Percentiles rank a stretch among this genome's conserved stretches.
Conservation (phyloP, 2,797 vertebrate species). For the Phylloscopus collybita region DNA sequence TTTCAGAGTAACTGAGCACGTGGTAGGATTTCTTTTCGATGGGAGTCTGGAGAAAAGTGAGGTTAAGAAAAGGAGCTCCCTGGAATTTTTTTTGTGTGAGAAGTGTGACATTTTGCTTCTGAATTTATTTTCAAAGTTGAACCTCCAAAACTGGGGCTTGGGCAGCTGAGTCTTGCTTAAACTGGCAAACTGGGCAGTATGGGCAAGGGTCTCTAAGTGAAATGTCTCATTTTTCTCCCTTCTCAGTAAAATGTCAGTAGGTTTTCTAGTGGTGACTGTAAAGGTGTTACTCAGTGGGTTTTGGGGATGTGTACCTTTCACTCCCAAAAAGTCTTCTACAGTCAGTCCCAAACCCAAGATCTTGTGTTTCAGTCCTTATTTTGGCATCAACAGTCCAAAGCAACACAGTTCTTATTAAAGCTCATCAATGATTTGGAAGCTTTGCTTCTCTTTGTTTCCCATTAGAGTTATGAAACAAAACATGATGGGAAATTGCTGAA, state of each 20-base stretch:
- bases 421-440: constrained; percentile 14
- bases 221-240: neutral
- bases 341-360: neutral
- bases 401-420: neutral
- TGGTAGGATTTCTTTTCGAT: neutral
- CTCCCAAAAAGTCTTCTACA: neutral
- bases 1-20: rapidly evolving
- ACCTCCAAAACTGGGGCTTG: neutral
- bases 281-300: neutral
- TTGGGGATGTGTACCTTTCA: rapidly evolving
- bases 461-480: constrained; percentile 55
- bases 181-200: neutral
- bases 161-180: neutral
- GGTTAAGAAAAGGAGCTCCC: neutral
- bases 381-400: neutral
- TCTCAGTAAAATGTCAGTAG: neutral
- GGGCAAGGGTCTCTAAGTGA: neutral
- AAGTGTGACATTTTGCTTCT: neutral
- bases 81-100: neutral
- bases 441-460: constrained; percentile 42
- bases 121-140: neutral
- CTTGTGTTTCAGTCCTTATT: neutral
- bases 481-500: constrained; percentile 26
- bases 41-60: neutral
- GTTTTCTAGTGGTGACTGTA: neutral